Base-by-base conservation (phyloP, 2,113 vertebrate genomes). In the Coturnix japonica region DNA sequence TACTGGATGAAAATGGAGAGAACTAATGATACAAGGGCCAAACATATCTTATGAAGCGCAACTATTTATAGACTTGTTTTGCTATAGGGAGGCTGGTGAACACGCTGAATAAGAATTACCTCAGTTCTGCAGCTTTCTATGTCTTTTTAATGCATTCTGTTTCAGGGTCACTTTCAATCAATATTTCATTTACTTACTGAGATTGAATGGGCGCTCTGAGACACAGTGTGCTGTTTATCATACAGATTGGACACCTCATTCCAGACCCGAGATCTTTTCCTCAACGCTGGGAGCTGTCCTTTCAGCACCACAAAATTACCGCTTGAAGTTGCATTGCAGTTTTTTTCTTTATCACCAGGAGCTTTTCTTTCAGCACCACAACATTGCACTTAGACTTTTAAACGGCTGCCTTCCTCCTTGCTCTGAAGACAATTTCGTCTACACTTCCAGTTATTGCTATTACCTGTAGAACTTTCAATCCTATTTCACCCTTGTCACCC, bases 101-200 rank as follows among this genome's bases (percentile, higher is more conserved):
- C 97, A 97, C 83, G 96, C 97, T 97, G 97, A 98, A 98, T 98
- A 97, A 97, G 98, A 98, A 98, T 98, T 98, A 98, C 98, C 97
- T 98, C 98, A 98, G 97, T 98, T 98, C 97, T 98, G 97, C 98
- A 98, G 98, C 98, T 98, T 98, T 98, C 97, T 97, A 97, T 98
- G 98, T 98, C 98, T 98, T 98, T 98, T 98, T 98, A 98, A 98
- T 98, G 98, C 98, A 98, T 98, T 98, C 98, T 98, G 98, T 98
- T 98, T 98, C 98, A 98, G 98, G 98, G 98, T 98, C 98, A 98
- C 98, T 98, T 98, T 98, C 98, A 98, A 98, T 98, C 98, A 98
- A 98, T 98, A 98, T 98, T 98, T 98, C 98, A 98, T 98, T 98
- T 98, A 98, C 98, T 98, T 98, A 98, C 98, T 98, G 98, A 98